A percentile compares a stretch with the other conserved stretches of the same genome.
These are phyloP conservation scores for Armadillidium nasatum DNA, from an alignment of 1,140 invertebrate genomes.

Conservation along the genomic window DNA sequence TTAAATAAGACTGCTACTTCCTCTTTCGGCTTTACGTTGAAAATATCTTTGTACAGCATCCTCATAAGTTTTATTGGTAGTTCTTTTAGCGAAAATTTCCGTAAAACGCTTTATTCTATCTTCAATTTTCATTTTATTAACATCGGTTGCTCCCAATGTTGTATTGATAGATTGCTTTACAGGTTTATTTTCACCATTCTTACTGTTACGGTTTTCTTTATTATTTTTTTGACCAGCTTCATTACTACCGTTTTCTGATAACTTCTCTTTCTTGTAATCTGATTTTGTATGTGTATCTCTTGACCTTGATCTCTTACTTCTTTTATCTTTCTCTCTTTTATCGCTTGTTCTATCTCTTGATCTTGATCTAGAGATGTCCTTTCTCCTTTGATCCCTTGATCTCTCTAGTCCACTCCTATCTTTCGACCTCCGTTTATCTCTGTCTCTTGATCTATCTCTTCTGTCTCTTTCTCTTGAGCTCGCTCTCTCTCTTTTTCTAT, in stretches of 20 bases:
- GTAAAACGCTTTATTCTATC: slow-evolving; percentile 37
- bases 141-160: not conserved
- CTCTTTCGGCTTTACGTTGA: slow-evolving; percentile 62
- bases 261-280: slow-evolving; percentile 20
- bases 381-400: slow-evolving; percentile 33
- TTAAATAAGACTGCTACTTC: not conserved
- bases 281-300: slow-evolving; percentile 12
- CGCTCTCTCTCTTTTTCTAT: slow-evolving; percentile 41
- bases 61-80: slow-evolving; percentile 71
- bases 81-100: slow-evolving; percentile 60
- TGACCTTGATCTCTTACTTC: slow-evolving; percentile 26
- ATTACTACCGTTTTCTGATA: slow-evolving; percentile 34
- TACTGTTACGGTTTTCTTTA: slow-evolving; percentile 27
- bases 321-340: slow-evolving; percentile 25
- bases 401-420: slow-evolving; percentile 28
- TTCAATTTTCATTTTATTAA: slow-evolving; percentile 20
- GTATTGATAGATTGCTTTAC: not conserved
- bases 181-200: not conserved
- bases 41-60: slow-evolving; percentile 74
- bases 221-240: slow-evolving; percentile 44
- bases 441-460: slow-evolving; percentile 40
- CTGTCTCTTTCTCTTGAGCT: slow-evolving; percentile 33
- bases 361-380: slow-evolving; percentile 37
- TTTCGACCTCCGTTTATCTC: slow-evolving; percentile 34
- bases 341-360: not conserved